Evolutionary conservation across 2,888 invertebrate genomes (phyloP).

Genomic region (Lamproptera curius): DNA sequence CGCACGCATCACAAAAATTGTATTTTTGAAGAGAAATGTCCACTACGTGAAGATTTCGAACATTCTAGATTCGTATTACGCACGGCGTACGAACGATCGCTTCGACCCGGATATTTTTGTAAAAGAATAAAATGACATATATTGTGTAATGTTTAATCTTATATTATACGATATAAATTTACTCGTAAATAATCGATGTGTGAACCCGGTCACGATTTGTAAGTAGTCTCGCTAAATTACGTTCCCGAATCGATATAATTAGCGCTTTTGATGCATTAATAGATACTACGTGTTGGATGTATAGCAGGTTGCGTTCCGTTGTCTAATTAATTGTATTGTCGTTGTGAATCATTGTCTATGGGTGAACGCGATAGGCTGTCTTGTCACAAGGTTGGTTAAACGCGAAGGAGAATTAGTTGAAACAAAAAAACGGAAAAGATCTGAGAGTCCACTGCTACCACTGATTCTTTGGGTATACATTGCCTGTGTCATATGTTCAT

Average conservation of each 20-base stretch:
- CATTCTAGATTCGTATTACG: too few relatives aligned
- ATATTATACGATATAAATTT: constrained; percentile 9
- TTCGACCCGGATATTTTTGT: constrained; percentile 4
- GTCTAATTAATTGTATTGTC: constrained; percentile 28
- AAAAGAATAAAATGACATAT: background rate
- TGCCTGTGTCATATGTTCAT: background rate
- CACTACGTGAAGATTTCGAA: too few relatives aligned
- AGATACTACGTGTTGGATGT: constrained; percentile 36
- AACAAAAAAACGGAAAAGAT: too few relatives aligned
- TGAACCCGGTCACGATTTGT: constrained; percentile 37
- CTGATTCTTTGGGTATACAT: background rate
- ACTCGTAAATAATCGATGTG: constrained; percentile 13
- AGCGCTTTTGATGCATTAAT: constrained; percentile 58
- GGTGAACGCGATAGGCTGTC: constrained; percentile 14
- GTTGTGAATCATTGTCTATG: constrained; percentile 17
- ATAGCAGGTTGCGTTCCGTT: constrained; percentile 38
- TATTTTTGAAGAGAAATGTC: too few relatives aligned
- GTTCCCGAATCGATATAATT: constrained; percentile 48
- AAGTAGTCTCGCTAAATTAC: constrained; percentile 45
- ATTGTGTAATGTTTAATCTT: constrained; percentile 3
- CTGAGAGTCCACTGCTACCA: too few relatives aligned
- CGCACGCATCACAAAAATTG: too few relatives aligned
- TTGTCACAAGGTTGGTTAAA: constrained; percentile 20
- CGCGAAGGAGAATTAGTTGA: too few relatives aligned
- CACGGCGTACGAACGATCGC: constrained; percentile 4